phyloP scores from a whole-genome alignment of 2,797 vertebrate genomes.

The Anas bahamensis region DNA sequence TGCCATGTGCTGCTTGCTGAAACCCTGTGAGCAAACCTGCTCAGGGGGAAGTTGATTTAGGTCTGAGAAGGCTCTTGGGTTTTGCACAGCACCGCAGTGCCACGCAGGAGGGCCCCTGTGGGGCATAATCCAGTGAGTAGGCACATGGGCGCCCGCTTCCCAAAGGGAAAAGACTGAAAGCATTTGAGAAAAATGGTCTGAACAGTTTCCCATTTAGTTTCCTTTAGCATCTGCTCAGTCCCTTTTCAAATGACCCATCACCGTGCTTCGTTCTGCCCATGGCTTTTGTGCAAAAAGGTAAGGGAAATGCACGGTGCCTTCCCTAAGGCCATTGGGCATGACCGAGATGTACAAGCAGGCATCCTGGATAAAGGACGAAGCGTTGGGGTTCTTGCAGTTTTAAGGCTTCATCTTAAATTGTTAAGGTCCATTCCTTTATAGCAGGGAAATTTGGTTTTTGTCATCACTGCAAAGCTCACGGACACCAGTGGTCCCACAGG shows the following conservation, averaged over 20 bases:
- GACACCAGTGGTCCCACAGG: background rate
- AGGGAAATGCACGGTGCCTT: background rate
- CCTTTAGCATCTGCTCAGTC: background rate
- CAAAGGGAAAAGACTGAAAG: background rate
- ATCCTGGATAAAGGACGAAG: background rate
- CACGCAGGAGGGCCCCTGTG: background rate
- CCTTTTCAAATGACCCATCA: too few relatives aligned
- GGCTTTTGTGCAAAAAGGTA: background rate
- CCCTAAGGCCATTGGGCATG: background rate
- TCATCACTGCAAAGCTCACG: background rate
- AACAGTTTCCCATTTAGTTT: background rate
- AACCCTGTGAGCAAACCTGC: background rate
- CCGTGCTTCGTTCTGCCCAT: too few relatives aligned
- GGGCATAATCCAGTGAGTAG: background rate
- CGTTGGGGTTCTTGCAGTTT: background rate
- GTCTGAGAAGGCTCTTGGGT: rapidly evolving
- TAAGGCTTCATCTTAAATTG: background rate
- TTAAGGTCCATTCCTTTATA: background rate
- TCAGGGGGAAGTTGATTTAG: too few relatives aligned
- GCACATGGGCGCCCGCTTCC: background rate
- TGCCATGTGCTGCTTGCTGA: background rate
- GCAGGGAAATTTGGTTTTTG: background rate
- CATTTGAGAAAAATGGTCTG: background rate
- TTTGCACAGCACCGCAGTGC: background rate
- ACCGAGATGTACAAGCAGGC: background rate